These are phyloP conservation scores for Scortum barcoo DNA, from an alignment of 2,113 vertebrate genomes.

Conservation along the genomic window DNA sequence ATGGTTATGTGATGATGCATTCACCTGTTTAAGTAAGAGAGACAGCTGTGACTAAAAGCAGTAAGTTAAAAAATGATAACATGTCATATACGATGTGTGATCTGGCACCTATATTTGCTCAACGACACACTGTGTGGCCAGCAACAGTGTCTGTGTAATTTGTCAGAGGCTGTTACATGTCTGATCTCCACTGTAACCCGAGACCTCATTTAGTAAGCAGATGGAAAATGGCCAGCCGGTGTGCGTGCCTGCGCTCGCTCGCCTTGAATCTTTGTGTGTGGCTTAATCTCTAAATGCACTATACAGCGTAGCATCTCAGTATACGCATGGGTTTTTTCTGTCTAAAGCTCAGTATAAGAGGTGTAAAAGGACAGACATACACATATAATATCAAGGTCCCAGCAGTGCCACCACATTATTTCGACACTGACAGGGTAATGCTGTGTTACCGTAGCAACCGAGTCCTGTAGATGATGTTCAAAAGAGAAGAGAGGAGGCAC, in stretches of 20 bases:
- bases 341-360: constrained; percentile 1
- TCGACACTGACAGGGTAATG: constrained; percentile 51
- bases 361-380: constrained; percentile 5
- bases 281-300: neutral
- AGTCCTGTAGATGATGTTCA: constrained; percentile 19
- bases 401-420: constrained; percentile 35
- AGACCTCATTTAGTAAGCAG: constrained; percentile 58
- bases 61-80: neutral
- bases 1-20: neutral
- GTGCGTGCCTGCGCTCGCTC: constrained; percentile 1
- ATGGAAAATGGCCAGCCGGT: constrained; percentile 59
- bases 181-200: constrained; percentile 50
- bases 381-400: constrained; percentile 31
- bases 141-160: constrained; percentile 34
- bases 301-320: neutral
- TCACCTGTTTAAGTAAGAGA: neutral
- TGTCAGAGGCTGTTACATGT: constrained; percentile 45
- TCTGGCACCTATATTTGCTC: neutral
- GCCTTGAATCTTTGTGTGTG: neutral
- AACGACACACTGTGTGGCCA: neutral
- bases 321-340: neutral
- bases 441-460: constrained; percentile 64
- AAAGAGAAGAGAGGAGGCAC: constrained; percentile 16
- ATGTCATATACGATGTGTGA: neutral
- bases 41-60: neutral